Evolutionary conservation across 2,888 invertebrate species (phyloP).

Genomic region (Athetis lepigone): DNA sequence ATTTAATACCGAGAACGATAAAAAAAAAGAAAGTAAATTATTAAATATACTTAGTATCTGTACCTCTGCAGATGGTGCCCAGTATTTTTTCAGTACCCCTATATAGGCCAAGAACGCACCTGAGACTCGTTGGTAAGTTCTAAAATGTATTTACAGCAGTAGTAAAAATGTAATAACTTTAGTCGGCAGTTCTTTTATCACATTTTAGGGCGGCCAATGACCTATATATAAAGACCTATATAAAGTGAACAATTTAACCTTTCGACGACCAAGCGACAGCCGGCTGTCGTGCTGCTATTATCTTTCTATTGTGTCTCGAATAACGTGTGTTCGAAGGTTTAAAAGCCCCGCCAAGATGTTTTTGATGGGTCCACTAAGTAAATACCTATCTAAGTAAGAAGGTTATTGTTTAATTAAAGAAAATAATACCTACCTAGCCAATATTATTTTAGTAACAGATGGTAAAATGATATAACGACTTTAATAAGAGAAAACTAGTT

Average conservation of each 20-base stretch:
- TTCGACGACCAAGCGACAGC: too few species aligned
- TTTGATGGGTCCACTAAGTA: constrained; percentile 29
- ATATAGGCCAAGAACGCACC: background rate
- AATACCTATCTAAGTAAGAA: constrained; percentile 11
- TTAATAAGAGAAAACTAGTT: too few species aligned
- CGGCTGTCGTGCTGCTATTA: too few species aligned
- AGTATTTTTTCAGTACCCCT: too few species aligned
- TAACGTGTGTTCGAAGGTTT: too few species aligned
- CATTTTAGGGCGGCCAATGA: constrained; percentile 18
- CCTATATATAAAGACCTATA: too few species aligned
- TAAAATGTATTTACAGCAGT: constrained; percentile 2
- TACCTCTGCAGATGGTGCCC: too few species aligned
- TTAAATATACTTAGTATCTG: too few species aligned
- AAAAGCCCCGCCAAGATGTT: constrained; percentile 22
- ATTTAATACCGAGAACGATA: too few species aligned
- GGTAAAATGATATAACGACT: background rate
- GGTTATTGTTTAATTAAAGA: constrained; percentile 37
- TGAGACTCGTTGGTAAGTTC: background rate
- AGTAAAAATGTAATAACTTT: constrained; percentile 5
- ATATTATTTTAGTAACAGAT: background rate
- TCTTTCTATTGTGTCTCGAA: too few species aligned
- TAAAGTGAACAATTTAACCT: too few species aligned
- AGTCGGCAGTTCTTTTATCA: constrained; percentile 31
- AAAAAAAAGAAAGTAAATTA: too few species aligned
- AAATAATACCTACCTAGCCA: constrained; percentile 4